A percentile compares a stretch with the other conserved stretches of the same genome.
Evolutionary conservation across 2,113 vertebrate species (phyloP).

Genomic region (Rhinichthys klamathensis): DNA sequence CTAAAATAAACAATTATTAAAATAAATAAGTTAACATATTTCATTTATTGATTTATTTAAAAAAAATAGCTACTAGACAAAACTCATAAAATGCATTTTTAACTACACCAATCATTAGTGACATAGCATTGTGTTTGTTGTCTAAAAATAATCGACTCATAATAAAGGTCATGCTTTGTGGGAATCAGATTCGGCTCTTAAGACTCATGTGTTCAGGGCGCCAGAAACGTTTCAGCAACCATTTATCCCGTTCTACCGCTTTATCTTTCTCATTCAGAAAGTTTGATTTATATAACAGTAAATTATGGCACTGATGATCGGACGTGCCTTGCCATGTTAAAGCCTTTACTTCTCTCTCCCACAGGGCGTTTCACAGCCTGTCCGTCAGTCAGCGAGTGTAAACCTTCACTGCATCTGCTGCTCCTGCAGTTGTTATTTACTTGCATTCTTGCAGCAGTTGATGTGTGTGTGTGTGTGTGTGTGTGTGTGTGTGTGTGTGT

Average conservation of each 20-base stretch:
- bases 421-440: constrained; percentile 75
- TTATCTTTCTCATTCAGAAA: background rate
- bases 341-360: background rate
- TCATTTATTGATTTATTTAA: too few relatives aligned
- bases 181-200: background rate
- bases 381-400: constrained; percentile 65
- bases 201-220: background rate
- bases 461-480: constrained; percentile 51
- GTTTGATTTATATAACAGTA: background rate
- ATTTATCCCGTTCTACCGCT: background rate
- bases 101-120: too few relatives aligned
- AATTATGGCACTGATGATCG: background rate
- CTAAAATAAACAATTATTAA: too few relatives aligned
- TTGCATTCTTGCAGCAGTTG: constrained; percentile 68
- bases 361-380: constrained; percentile 10
- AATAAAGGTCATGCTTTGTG: background rate
- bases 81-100: too few relatives aligned
- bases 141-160: background rate
- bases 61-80: too few relatives aligned
- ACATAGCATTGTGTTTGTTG: too few relatives aligned
- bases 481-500: background rate
- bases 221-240: background rate
- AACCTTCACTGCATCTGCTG: constrained; percentile 67
- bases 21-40: too few relatives aligned
- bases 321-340: background rate